These are phyloP conservation scores for Nomada lathburiana DNA, from an alignment of 2,888 invertebrate genomes.

Conservation along the genomic window DNA sequence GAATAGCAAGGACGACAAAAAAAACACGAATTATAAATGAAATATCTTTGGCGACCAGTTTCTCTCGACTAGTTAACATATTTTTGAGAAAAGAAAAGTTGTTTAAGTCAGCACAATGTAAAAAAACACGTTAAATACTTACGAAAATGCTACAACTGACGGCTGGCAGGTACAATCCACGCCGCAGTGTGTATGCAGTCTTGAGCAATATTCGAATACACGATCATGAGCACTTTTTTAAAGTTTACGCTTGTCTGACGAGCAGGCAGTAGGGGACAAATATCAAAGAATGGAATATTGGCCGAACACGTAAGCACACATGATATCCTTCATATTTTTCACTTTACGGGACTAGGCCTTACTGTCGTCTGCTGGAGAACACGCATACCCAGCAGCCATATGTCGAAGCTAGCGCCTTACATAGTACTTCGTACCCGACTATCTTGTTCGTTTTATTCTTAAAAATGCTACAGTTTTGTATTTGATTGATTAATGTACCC, in stretches of 20 bases:
- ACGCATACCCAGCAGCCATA: conserved; percentile 27
- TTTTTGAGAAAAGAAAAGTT: background rate
- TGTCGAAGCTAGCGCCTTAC: conserved; percentile 43
- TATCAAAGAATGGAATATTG: conserved; percentile 13
- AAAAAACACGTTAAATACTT: conserved; percentile 45
- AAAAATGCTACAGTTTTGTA: background rate
- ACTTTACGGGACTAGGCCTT: conserved; percentile 35
- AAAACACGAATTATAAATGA: conserved; percentile 3
- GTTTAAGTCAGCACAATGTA: conserved; percentile 26
- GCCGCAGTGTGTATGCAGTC: conserved; percentile 21
- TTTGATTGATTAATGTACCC: background rate
- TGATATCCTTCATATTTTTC: conserved; percentile 27
- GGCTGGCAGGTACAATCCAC: conserved; percentile 45
- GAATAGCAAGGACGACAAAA: conserved; percentile 3
- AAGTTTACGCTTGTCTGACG: background rate
- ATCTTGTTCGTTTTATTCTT: background rate
- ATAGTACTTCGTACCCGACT: background rate
- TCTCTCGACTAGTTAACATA: background rate
- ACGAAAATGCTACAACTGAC: conserved; percentile 43
- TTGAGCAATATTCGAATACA: conserved; percentile 13
- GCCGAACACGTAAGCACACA: conserved; percentile 11
- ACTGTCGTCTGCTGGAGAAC: conserved; percentile 52
- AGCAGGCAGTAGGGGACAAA: background rate
- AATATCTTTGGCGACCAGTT: background rate
- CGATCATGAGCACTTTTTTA: conserved; percentile 15